These are phyloP conservation scores for Eurystomus gularis DNA, from an alignment of 2,113 vertebrate species.

Conservation along the genomic window DNA sequence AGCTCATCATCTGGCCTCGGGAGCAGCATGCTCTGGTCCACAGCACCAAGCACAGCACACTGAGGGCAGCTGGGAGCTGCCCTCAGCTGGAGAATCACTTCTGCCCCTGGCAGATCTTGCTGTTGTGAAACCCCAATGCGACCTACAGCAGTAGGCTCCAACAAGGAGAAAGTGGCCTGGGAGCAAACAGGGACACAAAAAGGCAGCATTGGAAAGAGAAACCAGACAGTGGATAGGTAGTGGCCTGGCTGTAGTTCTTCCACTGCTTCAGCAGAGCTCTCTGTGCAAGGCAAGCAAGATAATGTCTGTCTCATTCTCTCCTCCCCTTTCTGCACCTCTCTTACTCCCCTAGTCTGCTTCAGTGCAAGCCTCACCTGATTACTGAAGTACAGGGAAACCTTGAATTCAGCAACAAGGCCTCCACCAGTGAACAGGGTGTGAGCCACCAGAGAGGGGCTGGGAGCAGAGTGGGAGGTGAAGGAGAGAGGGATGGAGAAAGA, in stretches of 20 bases:
- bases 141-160: constrained; percentile 26
- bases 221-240: not conserved
- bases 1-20: constrained; percentile 67
- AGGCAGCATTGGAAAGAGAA: not conserved
- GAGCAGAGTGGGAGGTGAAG: constrained; percentile 57
- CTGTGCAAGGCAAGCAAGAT: not conserved
- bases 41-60: constrained; percentile 62
- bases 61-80: constrained; percentile 72
- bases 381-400: constrained; percentile 73
- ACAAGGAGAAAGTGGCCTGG: not conserved
- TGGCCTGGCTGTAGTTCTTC: not conserved
- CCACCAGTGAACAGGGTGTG: constrained; percentile 71
- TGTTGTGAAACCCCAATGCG: constrained; percentile 62
- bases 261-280: not conserved
- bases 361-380: constrained; percentile 65
- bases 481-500: constrained; percentile 64
- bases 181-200: not conserved
- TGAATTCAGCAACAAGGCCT: constrained; percentile 71
- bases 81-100: constrained; percentile 53
- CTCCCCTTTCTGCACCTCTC: not conserved
- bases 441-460: constrained; percentile 65
- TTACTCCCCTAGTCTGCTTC: not conserved
- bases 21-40: constrained; percentile 27
- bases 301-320: not conserved
- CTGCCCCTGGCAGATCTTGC: constrained; percentile 73